A percentile compares a stretch with the other conserved stretches of the same genome.
Conservation (phyloP, 2,113 vertebrate species). For the Myotis lucifugus region DNA sequence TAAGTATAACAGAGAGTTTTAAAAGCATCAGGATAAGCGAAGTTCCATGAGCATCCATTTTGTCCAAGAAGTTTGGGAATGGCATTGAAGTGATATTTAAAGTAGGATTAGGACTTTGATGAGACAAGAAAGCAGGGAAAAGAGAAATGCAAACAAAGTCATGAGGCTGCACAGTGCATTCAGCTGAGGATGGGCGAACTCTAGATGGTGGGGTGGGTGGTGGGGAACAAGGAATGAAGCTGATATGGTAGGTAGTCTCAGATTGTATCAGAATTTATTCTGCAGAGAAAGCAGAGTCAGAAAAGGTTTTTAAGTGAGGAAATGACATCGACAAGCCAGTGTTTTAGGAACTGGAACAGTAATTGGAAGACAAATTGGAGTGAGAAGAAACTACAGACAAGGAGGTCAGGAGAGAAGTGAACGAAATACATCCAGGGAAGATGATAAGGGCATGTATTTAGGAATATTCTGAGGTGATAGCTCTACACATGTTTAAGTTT, state of each 20-base stretch:
- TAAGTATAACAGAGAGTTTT: background rate
- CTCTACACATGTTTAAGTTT: background rate
- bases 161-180: accelerated
- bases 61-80: background rate
- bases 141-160: background rate
- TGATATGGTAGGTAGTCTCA: background rate
- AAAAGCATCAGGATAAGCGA: background rate
- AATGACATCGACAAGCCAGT: background rate
- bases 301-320: background rate
- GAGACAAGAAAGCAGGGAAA: background rate
- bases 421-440: background rate
- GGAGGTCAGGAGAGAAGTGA: background rate
- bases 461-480: background rate
- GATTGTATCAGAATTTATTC: background rate
- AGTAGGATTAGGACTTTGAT: background rate
- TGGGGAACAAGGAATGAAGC: accelerated
- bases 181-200: background rate
- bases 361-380: background rate
- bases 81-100: background rate
- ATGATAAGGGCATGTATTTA: background rate
- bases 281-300: background rate
- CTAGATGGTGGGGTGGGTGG: accelerated
- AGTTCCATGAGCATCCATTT: background rate
- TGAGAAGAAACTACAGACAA: background rate
- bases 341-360: background rate